Evolutionary conservation across 2,888 invertebrate genomes (phyloP).

Genomic region (Ophioninae sp.): DNA sequence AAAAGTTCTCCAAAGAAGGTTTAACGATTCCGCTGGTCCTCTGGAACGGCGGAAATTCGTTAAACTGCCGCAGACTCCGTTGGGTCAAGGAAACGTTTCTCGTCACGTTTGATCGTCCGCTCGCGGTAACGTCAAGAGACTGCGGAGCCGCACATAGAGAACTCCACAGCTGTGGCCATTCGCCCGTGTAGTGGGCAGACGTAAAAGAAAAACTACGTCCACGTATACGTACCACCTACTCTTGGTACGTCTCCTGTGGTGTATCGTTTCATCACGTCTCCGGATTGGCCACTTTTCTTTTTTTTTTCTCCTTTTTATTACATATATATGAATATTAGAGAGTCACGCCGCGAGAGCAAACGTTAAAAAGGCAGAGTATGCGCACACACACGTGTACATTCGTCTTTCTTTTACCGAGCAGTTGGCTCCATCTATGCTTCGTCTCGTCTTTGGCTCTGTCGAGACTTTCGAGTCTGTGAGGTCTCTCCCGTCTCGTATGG

Average conservation of each 20-base stretch:
- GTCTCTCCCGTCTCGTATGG: conserved; percentile 22
- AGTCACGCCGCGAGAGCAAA: conserved; percentile 22
- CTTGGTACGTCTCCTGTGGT: conserved; percentile 20
- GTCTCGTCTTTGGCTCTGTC: conserved; percentile 37
- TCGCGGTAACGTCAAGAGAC: conserved; percentile 45
- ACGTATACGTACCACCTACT: conserved; percentile 38
- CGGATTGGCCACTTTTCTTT: conserved; percentile 32
- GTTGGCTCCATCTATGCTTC: not conserved
- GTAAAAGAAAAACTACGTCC: not conserved
- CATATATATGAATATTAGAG: conserved; percentile 27
- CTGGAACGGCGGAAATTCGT: not conserved
- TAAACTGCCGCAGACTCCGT: not conserved
- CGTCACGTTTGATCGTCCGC: conserved; percentile 33
- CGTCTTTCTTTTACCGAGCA: conserved; percentile 4
- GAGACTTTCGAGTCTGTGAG: conserved; percentile 37
- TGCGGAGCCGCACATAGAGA: conserved; percentile 33
- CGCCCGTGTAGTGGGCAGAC: conserved; percentile 14
- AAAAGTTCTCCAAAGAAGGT: not conserved
- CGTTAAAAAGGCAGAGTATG: conserved; percentile 7
- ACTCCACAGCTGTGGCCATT: conserved; percentile 30
- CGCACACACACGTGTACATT: not conserved
- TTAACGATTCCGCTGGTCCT: not conserved
- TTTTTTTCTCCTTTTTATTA: not conserved
- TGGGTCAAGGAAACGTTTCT: conserved; percentile 25
- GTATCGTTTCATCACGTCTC: conserved; percentile 30